Evolutionary conservation across 2,888 invertebrate species (phyloP).

Genomic region (Pilophorus perplexus): DNA sequence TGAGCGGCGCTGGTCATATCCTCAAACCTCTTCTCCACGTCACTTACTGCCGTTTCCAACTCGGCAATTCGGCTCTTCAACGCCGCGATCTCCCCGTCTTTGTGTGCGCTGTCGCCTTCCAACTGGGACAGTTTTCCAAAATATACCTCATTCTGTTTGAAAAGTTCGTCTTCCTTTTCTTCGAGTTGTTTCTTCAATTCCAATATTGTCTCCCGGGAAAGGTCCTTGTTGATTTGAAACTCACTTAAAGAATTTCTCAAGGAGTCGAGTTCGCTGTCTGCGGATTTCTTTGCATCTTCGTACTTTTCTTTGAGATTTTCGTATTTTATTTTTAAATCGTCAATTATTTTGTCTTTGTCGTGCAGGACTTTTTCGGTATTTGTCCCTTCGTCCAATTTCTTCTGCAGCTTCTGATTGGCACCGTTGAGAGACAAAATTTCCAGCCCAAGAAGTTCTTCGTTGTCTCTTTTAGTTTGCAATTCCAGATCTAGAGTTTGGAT

Average conservation of each 20-base stretch:
- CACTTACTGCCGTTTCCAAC: neutral
- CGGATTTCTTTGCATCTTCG: constrained; percentile 18
- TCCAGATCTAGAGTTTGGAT: constrained; percentile 17
- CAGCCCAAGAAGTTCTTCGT: constrained; percentile 1
- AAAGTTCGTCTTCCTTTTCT: constrained; percentile 40
- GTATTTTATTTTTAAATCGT: constrained; percentile 45
- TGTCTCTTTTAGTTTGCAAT: constrained; percentile 19
- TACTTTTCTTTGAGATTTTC: constrained; percentile 16
- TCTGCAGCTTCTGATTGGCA: constrained; percentile 23
- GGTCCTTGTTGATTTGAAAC: constrained; percentile 42
- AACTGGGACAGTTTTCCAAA: neutral
- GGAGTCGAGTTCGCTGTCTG: constrained; percentile 28
- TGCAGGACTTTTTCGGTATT: constrained; percentile 49
- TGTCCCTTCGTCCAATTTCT: constrained; percentile 47
- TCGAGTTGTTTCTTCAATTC: constrained; percentile 44
- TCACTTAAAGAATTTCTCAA: constrained; percentile 32
- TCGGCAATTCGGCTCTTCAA: constrained; percentile 9
- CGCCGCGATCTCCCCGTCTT: constrained; percentile 1
- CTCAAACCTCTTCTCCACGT: neutral
- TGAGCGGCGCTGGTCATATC: neutral
- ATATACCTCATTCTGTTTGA: constrained; percentile 26
- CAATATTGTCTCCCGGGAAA: constrained; percentile 41
- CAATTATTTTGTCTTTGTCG: constrained; percentile 17
- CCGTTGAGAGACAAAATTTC: constrained; percentile 46
- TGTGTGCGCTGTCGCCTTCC: constrained; percentile 14